phyloP scores from a whole-genome alignment of 2,797 vertebrate genomes.

The Xiphorhynchus erythropygius region DNA sequence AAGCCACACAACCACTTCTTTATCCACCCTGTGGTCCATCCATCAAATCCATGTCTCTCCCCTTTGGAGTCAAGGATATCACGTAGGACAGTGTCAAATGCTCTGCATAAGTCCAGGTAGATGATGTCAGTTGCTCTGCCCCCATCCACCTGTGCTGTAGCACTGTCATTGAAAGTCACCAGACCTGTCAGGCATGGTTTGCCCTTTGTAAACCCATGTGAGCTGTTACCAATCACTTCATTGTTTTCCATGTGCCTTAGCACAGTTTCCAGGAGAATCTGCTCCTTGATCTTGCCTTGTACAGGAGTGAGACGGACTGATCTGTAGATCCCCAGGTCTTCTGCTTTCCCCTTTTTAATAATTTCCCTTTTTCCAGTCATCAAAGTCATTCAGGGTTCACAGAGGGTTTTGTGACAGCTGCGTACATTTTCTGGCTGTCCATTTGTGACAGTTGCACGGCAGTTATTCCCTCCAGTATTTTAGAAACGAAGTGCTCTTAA shows the following conservation, averaged over 20 bases:
- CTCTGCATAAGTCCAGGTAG: too few relatives aligned
- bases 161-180: not conserved
- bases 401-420: slow-evolving; percentile 22
- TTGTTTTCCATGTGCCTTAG: not conserved
- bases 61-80: not conserved
- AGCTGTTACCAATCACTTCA: not conserved
- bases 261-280: not conserved
- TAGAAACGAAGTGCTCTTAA: slow-evolving; percentile 70
- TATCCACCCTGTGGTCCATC: not conserved
- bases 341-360: not conserved
- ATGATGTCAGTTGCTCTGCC: not conserved
- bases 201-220: not conserved
- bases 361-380: not conserved
- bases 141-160: not conserved
- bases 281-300: not conserved
- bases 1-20: not conserved
- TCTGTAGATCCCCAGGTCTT: not conserved
- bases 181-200: too few relatives aligned
- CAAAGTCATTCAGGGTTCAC: not conserved
- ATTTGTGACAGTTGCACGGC: slow-evolving; percentile 44
- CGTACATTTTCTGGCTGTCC: slow-evolving; percentile 20
- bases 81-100: too few relatives aligned
- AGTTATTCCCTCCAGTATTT: slow-evolving; percentile 59
- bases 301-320: not conserved
- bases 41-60: not conserved